These are phyloP conservation scores for Stigmatopora argus DNA, from an alignment of 2,113 vertebrate genomes.

Conservation along the genomic window DNA sequence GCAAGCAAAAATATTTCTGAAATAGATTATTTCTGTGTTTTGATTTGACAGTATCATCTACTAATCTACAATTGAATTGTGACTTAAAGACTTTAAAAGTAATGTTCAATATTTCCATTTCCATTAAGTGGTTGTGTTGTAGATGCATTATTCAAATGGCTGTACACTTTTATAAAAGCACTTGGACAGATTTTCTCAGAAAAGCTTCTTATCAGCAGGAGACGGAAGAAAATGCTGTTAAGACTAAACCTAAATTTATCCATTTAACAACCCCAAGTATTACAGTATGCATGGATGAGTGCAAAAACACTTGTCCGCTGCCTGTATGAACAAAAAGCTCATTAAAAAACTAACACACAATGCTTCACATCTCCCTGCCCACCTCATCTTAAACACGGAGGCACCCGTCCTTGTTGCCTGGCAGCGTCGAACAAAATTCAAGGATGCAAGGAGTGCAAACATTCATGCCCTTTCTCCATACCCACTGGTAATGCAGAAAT, in stretches of 20 bases:
- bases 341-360: slow-evolving; percentile 36
- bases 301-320: neutral
- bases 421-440: too few species aligned
- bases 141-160: slow-evolving; percentile 58
- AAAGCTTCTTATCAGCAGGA: slow-evolving; percentile 27
- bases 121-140: neutral
- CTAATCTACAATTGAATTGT: too few species aligned
- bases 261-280: slow-evolving; percentile 7
- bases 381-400: slow-evolving; percentile 5
- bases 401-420: too few species aligned
- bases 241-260: slow-evolving; percentile 47
- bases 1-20: neutral
- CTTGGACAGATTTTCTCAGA: slow-evolving; percentile 34
- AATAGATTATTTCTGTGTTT: neutral
- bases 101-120: neutral
- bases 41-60: neutral
- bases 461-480: too few species aligned
- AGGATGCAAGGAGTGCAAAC: too few species aligned
- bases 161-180: slow-evolving; percentile 43
- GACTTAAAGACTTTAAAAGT: neutral
- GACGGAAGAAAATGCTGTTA: slow-evolving; percentile 38
- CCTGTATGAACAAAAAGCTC: slow-evolving; percentile 8
- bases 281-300: neutral
- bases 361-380: slow-evolving; percentile 4
- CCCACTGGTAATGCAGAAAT: too few species aligned